These are phyloP conservation scores for Pseudococcus viburni DNA, from an alignment of 2,888 invertebrate species.

Conservation along the genomic window DNA sequence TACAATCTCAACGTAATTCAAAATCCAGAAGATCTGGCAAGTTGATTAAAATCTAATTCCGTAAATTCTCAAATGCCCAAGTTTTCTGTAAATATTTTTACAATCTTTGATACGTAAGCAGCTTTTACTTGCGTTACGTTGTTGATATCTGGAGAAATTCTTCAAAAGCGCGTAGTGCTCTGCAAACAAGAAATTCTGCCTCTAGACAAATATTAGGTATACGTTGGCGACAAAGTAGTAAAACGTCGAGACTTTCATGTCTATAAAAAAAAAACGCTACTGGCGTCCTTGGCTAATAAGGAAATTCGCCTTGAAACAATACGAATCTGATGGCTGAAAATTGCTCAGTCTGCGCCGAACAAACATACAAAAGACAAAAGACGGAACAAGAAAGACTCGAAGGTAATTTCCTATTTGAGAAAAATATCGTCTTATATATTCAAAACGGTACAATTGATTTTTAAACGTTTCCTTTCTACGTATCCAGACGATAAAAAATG, in stretches of 20 bases:
- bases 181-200: not conserved
- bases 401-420: not conserved
- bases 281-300: not conserved
- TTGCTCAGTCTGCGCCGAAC: not conserved
- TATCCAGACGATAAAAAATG: not conserved
- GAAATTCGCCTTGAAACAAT: constrained; percentile 1
- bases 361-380: not conserved
- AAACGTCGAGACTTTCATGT: not conserved
- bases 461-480: constrained; percentile 4
- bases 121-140: not conserved
- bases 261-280: not conserved
- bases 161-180: not conserved
- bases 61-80: not conserved
- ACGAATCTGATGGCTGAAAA: not conserved
- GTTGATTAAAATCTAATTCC: not conserved
- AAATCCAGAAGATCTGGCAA: not conserved
- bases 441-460: not conserved
- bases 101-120: not conserved
- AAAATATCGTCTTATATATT: not conserved
- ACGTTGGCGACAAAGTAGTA: not conserved
- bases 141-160: not conserved
- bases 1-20: too few relatives aligned
- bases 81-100: not conserved
- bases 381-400: not conserved
- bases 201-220: not conserved